A percentile compares a stretch with the other conserved stretches of the same genome.
phyloP scores from a whole-genome alignment of 2,888 invertebrate species.

The Empis stercorea region DNA sequence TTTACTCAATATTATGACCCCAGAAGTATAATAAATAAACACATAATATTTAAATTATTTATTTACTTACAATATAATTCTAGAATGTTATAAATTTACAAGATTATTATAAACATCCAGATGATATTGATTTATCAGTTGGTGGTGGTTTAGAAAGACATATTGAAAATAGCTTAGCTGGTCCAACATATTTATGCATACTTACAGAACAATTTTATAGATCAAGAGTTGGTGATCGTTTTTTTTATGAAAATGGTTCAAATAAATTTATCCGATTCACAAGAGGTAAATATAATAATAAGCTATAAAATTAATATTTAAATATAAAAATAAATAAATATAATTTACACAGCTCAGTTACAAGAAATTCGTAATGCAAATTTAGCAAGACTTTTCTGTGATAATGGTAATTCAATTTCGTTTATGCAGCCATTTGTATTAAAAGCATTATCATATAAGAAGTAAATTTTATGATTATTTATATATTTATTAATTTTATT shows the following conservation, averaged over 20 bases:
- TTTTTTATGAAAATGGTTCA: slow-evolving; percentile 61
- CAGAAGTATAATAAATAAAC: slow-evolving; percentile 36
- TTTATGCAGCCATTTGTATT: slow-evolving; percentile 50
- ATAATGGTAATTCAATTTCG: slow-evolving; percentile 51
- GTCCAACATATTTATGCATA: slow-evolving; percentile 81
- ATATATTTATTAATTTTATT: not conserved
- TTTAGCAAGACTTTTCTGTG: slow-evolving; percentile 60
- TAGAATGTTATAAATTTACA: slow-evolving; percentile 47
- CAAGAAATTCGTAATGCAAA: slow-evolving; percentile 57
- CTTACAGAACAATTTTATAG: slow-evolving; percentile 77
- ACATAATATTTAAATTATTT: not conserved
- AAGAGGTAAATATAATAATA: slow-evolving; percentile 34
- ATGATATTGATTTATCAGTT: slow-evolving; percentile 78
- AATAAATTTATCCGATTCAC: slow-evolving; percentile 50
- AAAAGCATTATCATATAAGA: not conserved
- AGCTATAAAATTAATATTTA: no score
- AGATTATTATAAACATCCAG: slow-evolving; percentile 52
- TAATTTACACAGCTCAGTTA: slow-evolving; percentile 41
- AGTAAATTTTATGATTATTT: not conserved
- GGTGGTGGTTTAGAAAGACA: slow-evolving; percentile 69
- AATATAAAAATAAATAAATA: not conserved
- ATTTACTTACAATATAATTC: not conserved
- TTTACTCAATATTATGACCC: slow-evolving; percentile 52
- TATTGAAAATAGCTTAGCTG: slow-evolving; percentile 63
- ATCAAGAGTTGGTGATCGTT: slow-evolving; percentile 74